Conservation (phyloP, 2,797 vertebrate species). For the Artibeus lituratus region DNA sequence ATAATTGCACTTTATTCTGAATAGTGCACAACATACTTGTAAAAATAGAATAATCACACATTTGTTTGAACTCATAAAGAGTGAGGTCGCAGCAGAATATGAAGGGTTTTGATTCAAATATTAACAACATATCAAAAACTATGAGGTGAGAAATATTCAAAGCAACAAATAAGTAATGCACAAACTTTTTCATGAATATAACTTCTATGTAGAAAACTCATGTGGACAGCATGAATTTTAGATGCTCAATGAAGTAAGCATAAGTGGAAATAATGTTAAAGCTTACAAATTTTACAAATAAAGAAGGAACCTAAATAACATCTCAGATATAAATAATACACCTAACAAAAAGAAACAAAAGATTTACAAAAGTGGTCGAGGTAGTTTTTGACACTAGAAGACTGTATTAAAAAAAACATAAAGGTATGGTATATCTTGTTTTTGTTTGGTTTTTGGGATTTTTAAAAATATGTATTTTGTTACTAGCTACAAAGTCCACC, state of each 20-base stretch:
- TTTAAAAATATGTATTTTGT: conserved; percentile 29
- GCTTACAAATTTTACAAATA: background rate
- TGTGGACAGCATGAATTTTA: background rate
- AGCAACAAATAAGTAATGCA: background rate
- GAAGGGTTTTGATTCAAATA: conserved; percentile 1
- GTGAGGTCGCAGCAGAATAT: conserved; percentile 42
- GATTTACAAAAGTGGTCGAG: background rate
- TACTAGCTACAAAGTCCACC: background rate
- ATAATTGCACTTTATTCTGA: conserved; percentile 54
- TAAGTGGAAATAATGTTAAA: conserved; percentile 44
- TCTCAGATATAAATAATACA: background rate
- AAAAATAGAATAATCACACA: conserved; percentile 69
- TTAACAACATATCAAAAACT: background rate
- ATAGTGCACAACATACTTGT: conserved; percentile 10
- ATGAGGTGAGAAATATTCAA: background rate
- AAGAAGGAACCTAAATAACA: background rate
- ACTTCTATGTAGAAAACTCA: background rate
- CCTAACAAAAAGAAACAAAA: conserved; percentile 39
- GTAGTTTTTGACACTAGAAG: conserved; percentile 50
- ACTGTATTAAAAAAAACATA: conserved; percentile 49
- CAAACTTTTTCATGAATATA: background rate
- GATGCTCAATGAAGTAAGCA: background rate
- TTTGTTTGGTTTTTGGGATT: conserved; percentile 14
- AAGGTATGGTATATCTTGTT: background rate
- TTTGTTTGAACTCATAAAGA: conserved; percentile 71